Conservation (phyloP, 1,140 invertebrate genomes). For the Megalopta genalis region DNA sequence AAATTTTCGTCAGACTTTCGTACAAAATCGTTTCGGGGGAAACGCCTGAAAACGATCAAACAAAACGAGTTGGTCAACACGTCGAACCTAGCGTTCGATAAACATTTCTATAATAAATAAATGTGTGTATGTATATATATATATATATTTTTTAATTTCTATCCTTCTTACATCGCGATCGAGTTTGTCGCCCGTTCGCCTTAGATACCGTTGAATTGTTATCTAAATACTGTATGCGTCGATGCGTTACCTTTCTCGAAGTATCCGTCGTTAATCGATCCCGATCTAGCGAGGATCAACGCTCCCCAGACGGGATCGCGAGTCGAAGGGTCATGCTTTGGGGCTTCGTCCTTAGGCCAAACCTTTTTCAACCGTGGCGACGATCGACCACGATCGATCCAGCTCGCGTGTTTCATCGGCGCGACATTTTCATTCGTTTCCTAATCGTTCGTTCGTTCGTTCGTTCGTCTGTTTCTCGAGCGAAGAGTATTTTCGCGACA, state of each 20-base stretch:
- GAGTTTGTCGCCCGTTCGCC: conserved; percentile 41
- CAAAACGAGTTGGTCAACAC: conserved; percentile 45
- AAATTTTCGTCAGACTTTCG: conserved; percentile 1
- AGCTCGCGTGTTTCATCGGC: conserved; percentile 15
- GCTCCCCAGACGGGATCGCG: conserved; percentile 26
- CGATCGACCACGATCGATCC: neutral
- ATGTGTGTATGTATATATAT: conserved; percentile 52
- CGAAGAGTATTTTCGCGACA: neutral
- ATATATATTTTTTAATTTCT: conserved; percentile 31
- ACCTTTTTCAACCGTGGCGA: conserved; percentile 25
- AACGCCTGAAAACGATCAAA: neutral
- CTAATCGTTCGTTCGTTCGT: conserved; percentile 3
- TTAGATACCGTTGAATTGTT: conserved; percentile 60
- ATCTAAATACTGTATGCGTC: conserved; percentile 20
- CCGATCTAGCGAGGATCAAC: conserved; percentile 14
- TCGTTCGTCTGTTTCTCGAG: neutral
- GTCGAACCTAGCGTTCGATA: conserved; percentile 51
- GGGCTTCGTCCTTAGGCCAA: conserved; percentile 59
- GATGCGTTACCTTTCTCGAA: conserved; percentile 41
- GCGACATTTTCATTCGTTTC: neutral
- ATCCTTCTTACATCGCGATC: conserved; percentile 53
- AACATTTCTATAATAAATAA: conserved; percentile 67
- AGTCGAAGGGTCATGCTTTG: conserved; percentile 36
- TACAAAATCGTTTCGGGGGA: conserved; percentile 7
- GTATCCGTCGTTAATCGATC: conserved; percentile 25